These are phyloP conservation scores for Papilio aristodemus DNA, from an alignment of 1,140 invertebrate species.

Conservation along the genomic window DNA sequence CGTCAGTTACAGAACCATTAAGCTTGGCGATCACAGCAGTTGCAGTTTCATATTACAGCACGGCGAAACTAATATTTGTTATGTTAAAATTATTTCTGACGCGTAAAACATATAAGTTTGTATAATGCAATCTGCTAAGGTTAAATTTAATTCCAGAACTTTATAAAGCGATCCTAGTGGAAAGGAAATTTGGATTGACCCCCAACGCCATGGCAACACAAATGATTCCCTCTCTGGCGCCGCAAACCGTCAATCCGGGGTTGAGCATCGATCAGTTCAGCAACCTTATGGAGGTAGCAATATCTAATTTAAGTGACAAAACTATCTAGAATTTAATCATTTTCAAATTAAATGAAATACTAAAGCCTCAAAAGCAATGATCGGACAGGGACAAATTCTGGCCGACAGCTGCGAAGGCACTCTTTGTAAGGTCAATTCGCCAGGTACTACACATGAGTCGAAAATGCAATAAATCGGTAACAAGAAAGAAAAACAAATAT, in stretches of 20 bases:
- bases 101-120: background rate
- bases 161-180: slow-evolving; percentile 94
- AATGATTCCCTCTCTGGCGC: slow-evolving; percentile 95
- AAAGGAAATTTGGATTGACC: slow-evolving; percentile 95
- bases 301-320: slow-evolving; percentile 7
- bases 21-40: slow-evolving; percentile 12
- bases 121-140: slow-evolving; percentile 26
- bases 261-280: slow-evolving; percentile 95
- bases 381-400: too few relatives aligned
- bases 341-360: too few relatives aligned
- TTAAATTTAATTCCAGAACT: slow-evolving; percentile 85
- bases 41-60: background rate
- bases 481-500: too few relatives aligned
- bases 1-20: background rate
- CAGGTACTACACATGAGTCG: too few relatives aligned
- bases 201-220: slow-evolving; percentile 96
- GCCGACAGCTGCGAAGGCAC: too few relatives aligned
- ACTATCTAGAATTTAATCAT: background rate
- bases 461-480: too few relatives aligned
- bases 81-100: background rate
- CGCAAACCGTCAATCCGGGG: slow-evolving; percentile 94
- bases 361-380: too few relatives aligned
- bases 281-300: slow-evolving; percentile 87
- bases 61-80: background rate
- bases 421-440: too few relatives aligned